phyloP scores from a whole-genome alignment of 2,888 invertebrate species.

The Nephrocerus scutellatus region DNA sequence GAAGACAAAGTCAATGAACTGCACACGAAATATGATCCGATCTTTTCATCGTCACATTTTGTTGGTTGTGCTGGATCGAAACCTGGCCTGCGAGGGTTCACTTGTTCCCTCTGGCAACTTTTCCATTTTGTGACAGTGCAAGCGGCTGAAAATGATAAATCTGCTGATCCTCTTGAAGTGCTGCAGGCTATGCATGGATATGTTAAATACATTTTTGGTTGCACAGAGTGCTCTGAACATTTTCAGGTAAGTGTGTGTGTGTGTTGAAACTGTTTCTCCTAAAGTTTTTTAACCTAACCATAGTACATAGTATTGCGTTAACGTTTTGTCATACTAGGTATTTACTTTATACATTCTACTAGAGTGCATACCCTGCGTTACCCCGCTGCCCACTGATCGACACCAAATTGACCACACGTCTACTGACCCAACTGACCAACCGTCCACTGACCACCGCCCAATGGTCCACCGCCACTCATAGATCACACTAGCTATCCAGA shows the following conservation, averaged over 20 bases:
- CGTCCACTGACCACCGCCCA: too few relatives aligned
- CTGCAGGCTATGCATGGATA: slow-evolving; percentile 80
- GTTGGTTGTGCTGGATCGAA: slow-evolving; percentile 77
- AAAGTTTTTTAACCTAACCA: too few relatives aligned
- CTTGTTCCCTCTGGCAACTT: slow-evolving; percentile 91
- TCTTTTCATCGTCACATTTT: slow-evolving; percentile 55
- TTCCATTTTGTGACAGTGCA: slow-evolving; percentile 88
- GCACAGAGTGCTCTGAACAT: slow-evolving; percentile 82
- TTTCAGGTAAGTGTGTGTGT: slow-evolving; percentile 67
- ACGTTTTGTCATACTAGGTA: too few relatives aligned
- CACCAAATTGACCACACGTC: too few relatives aligned
- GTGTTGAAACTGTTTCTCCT: too few relatives aligned
- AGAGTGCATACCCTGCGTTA: too few relatives aligned
- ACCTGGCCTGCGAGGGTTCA: slow-evolving; percentile 69
- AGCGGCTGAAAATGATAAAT: slow-evolving; percentile 51
- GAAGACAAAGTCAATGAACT: slow-evolving; percentile 51
- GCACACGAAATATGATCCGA: slow-evolving; percentile 53
- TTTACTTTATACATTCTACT: too few relatives aligned
- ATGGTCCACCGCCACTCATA: too few relatives aligned
- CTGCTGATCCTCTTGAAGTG: slow-evolving; percentile 59
- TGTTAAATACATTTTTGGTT: slow-evolving; percentile 88
- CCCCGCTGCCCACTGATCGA: too few relatives aligned
- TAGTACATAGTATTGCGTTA: too few relatives aligned
- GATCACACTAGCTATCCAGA: too few relatives aligned
- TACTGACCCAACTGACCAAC: too few relatives aligned